phyloP scores from a whole-genome alignment of 2,113 vertebrate species.

The Cercopithecus mona region DNA sequence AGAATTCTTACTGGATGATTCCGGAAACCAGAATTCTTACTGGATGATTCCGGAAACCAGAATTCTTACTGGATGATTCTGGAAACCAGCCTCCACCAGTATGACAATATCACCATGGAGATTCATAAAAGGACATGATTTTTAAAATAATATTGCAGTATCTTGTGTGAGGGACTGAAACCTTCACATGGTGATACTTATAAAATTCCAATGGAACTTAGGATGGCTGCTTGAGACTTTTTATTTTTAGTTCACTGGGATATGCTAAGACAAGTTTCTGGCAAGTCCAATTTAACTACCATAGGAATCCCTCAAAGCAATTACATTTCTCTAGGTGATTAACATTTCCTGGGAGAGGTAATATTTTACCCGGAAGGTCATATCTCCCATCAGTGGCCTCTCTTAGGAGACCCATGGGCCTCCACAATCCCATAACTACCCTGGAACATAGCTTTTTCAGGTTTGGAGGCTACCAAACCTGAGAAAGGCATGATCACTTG shows the following conservation, averaged over 20 bases:
- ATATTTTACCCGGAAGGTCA: neutral
- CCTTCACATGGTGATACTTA: neutral
- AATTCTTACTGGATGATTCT: neutral
- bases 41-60: neutral
- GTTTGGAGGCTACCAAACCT: neutral
- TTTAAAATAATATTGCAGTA: neutral
- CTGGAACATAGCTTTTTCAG: fast-evolving
- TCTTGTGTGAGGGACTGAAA: neutral
- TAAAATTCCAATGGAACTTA: neutral
- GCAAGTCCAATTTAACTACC: neutral
- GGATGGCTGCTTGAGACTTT: neutral
- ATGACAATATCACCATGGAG: neutral
- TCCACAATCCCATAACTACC: neutral
- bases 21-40: neutral
- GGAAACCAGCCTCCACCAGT: neutral
- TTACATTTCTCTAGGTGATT: neutral
- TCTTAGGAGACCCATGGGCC: neutral
- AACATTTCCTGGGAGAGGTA: neutral
- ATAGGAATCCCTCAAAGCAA: neutral
- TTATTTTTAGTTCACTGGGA: neutral
- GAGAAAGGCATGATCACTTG: neutral
- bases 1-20: no score
- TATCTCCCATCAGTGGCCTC: neutral
- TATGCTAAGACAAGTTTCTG: neutral
- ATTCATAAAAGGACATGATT: neutral